phyloP scores from a whole-genome alignment of 2,113 vertebrate genomes.

The Dicrurus megarhynchus region DNA sequence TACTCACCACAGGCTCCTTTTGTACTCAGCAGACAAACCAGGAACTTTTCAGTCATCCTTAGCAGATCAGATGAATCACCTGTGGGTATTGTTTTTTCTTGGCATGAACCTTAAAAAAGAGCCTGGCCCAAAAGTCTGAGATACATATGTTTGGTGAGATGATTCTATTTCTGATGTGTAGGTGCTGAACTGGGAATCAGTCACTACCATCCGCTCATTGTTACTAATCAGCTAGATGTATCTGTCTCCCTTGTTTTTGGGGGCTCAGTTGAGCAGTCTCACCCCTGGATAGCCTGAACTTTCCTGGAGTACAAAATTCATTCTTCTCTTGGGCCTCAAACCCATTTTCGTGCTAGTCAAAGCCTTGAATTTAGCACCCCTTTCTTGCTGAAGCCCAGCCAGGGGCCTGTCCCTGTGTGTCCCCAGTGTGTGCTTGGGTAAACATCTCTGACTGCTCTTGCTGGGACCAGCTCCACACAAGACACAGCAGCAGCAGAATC shows the following conservation, averaged over 20 bases:
- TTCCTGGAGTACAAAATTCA: not conserved
- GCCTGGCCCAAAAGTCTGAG: not conserved
- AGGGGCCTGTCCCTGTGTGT: not conserved
- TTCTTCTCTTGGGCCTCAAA: not conserved
- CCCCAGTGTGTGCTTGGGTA: not conserved
- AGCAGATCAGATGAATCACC: not conserved
- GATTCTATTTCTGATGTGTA: not conserved
- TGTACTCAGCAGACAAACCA: not conserved
- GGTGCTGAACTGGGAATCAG: not conserved
- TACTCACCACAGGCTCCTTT: not conserved
- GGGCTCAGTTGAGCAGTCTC: not conserved
- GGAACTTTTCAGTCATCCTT: not conserved
- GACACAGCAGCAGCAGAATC: not conserved
- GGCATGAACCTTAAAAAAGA: not conserved
- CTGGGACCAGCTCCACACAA: not conserved
- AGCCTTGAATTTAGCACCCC: not conserved
- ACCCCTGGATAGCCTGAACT: not conserved
- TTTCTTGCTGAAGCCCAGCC: not conserved
- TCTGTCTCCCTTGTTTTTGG: not conserved
- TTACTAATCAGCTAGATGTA: not conserved
- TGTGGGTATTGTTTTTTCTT: not conserved
- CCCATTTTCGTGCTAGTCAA: fast-evolving
- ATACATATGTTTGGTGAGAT: not conserved
- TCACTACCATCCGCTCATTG: not conserved
- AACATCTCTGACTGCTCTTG: not conserved